Percentiles rank a stretch among this genome's conserved stretches.
These are phyloP conservation scores for Mesocentrotus franciscanus DNA, from an alignment of 53 echinoderm and acorn worm genomes.

Conservation along the genomic window DNA sequence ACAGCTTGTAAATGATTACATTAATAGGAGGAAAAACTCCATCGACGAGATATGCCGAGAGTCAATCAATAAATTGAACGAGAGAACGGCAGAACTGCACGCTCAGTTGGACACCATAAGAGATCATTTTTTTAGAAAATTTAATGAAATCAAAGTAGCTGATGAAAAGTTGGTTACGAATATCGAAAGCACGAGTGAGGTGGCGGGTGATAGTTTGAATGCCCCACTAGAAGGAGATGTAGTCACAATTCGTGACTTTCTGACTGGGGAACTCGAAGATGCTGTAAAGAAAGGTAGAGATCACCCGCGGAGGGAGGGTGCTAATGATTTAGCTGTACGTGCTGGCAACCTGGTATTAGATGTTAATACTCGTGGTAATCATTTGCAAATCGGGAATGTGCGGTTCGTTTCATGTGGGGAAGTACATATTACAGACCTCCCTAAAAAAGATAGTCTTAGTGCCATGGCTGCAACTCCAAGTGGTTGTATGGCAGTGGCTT, in stretches of 20 bases:
- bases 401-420: not conserved
- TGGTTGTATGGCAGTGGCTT: not conserved
- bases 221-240: not conserved
- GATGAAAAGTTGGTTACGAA: not conserved
- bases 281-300: not conserved
- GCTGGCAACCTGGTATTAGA: not conserved
- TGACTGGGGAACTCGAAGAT: not conserved
- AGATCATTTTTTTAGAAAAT: not conserved
- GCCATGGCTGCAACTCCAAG: not conserved
- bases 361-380: not conserved
- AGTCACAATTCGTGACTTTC: not conserved
- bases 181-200: not conserved
- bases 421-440: too few species aligned
- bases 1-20: not conserved
- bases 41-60: not conserved
- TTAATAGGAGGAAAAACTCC: not conserved
- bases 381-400: not conserved
- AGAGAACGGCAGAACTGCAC: not conserved
- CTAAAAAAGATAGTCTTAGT: not conserved
- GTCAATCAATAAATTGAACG: not conserved
- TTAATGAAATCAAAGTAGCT: not conserved
- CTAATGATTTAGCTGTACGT: not conserved
- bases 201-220: not conserved
- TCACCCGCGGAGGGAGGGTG: not conserved
- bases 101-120: not conserved